Evolutionary conservation across 2,113 vertebrate species (phyloP), one percentile per base, ranked within the genome.

Genomic region (Urocitellus parryii): DNA sequence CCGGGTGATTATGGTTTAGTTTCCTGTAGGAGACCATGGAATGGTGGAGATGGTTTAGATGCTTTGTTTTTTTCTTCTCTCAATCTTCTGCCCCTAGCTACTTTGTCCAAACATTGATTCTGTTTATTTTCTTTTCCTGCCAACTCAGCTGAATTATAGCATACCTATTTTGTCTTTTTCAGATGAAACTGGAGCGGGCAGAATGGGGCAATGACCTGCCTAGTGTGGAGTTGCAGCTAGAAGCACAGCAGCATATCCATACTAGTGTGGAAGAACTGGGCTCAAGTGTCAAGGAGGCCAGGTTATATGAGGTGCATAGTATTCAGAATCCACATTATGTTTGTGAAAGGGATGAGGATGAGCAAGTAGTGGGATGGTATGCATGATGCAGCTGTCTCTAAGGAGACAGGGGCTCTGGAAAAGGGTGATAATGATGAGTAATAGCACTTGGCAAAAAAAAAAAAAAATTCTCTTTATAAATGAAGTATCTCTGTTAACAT

Each of bases 121-220:
- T 96, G 25, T 80, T 18, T 12, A 25, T 77, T 94, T 90, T 94
- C 22, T 42, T 68, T 87, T 80, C 42, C 68, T 95, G 34, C 24
- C 77, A 76, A 27, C 42, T 84, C 22, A 73, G 39, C 18, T 92
- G 61, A 96, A 63, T 94, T 65, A 72, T 27, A 61, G 53, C 51
- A 16, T 56, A 29, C 9, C 2, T 74, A 2, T 70, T 24, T 61
- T 88, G 73, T 90, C 58, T 82, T 87, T 80, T 96, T 87, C 85
- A 99, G 99, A 99, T 99, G 96, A 98, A 99, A 24, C 72, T 99
- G 98, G 99, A 99, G 94, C 98, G 98, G 11, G 99, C 99, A 0
- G 99, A 99, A 65, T 99, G 99, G 99, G 99, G 99, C 5, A 99
- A 97, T 0, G 99, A 99, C 95, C 98, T 99, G 72, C 99, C 99